Evolutionary conservation across 1,140 invertebrate genomes (phyloP).

Genomic region (Xylocopa sonorina): DNA sequence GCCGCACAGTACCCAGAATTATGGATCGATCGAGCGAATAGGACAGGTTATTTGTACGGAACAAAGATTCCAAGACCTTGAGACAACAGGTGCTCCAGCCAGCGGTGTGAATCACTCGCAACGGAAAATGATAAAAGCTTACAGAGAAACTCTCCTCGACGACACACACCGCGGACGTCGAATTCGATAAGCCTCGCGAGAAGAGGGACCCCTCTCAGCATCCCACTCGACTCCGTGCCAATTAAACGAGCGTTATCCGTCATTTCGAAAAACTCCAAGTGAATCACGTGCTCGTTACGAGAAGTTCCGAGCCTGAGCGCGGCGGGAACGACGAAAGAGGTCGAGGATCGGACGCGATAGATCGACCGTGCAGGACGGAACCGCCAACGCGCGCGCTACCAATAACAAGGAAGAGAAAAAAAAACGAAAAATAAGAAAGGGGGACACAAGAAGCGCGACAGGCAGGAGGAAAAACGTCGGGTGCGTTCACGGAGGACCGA

Average conservation of each 20-base stretch:
- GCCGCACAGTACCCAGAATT: too few species aligned
- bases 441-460: too few species aligned
- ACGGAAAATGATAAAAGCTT: neutral
- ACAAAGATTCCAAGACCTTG: conserved; percentile 18
- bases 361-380: conserved; percentile 10
- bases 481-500: conserved; percentile 16
- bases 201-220: too few species aligned
- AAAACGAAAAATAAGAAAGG: too few species aligned
- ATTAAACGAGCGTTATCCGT: conserved; percentile 4
- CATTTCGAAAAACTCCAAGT: conserved; percentile 7
- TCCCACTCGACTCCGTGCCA: neutral
- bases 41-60: neutral
- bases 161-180: neutral
- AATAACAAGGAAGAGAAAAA: neutral
- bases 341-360: conserved; percentile 13
- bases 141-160: neutral
- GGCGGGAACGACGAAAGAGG: neutral
- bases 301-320: neutral
- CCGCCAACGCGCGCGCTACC: conserved; percentile 28
- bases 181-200: neutral
- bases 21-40: too few species aligned
- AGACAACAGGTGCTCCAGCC: conserved; percentile 7
- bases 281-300: neutral
- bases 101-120: neutral
- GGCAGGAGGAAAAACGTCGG: neutral